Conservation (phyloP, 2,113 vertebrate species). For the Smithornis capensis region DNA sequence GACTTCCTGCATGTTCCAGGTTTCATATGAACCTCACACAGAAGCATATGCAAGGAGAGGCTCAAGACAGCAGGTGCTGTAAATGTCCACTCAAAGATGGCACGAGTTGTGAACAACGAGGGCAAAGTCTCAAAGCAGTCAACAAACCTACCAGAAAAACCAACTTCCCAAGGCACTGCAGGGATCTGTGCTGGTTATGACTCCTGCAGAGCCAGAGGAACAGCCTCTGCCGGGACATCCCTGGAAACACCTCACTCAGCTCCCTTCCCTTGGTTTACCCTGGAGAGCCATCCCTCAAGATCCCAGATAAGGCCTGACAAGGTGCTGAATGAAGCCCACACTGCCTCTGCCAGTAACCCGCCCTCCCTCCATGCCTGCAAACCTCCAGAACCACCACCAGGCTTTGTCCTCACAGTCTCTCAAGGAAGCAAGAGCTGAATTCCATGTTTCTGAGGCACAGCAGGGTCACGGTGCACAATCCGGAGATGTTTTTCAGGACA, state of each 20-base stretch:
- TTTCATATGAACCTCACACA: neutral
- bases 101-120: neutral
- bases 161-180: accelerated
- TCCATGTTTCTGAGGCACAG: neutral
- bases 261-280: neutral
- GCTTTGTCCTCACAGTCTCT: neutral
- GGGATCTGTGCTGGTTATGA: neutral
- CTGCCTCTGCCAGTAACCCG: neutral
- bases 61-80: neutral
- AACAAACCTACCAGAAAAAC: neutral
- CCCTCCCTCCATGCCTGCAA: neutral
- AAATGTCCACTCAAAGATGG: neutral
- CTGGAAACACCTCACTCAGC: neutral
- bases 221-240: neutral
- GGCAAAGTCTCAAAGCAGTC: neutral
- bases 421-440: neutral
- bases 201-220: neutral
- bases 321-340: neutral
- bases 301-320: slow-evolving; percentile 30
- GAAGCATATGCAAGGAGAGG: neutral
- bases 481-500: neutral
- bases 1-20: neutral
- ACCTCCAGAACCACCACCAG: neutral
- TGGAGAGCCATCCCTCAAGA: slow-evolving; percentile 4
- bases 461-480: accelerated